These are phyloP conservation scores for Grus americana DNA, from an alignment of 2,113 vertebrate genomes.

Conservation along the genomic window DNA sequence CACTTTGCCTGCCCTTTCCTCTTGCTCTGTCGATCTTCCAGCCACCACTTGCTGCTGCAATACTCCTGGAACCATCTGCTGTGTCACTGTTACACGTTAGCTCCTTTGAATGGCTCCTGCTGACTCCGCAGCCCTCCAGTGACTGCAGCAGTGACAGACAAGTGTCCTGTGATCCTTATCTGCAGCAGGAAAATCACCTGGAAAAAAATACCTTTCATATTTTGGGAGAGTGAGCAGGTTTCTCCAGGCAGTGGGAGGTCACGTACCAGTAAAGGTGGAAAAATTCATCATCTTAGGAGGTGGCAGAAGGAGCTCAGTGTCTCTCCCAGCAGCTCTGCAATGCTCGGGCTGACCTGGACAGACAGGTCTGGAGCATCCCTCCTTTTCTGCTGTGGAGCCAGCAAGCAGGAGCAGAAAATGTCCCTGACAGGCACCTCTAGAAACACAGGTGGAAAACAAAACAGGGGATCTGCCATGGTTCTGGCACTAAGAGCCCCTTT, in stretches of 20 bases:
- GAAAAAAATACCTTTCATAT: neutral
- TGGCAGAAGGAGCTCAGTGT: neutral
- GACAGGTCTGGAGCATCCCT: neutral
- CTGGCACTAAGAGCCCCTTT: neutral
- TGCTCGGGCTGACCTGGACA: neutral
- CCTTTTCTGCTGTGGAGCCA: neutral
- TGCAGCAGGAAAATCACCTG: neutral
- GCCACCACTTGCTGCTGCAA: neutral
- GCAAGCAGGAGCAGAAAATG: neutral
- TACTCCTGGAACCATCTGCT: neutral
- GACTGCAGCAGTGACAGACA: neutral
- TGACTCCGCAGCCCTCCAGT: neutral
- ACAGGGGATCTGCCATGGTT: fast-evolving
- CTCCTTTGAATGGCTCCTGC: neutral
- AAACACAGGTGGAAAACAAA: neutral
- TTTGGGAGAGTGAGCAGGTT: neutral
- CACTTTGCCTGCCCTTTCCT: neutral
- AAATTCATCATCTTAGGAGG: neutral
- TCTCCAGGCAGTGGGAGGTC: neutral
- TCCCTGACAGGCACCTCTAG: neutral
- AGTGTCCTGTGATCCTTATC: neutral
- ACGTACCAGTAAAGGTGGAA: neutral
- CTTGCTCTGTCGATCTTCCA: neutral
- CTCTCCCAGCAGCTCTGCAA: neutral
- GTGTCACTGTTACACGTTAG: fast-evolving